phyloP scores from a whole-genome alignment of 2,888 invertebrate species.

The Phasia obesa region DNA sequence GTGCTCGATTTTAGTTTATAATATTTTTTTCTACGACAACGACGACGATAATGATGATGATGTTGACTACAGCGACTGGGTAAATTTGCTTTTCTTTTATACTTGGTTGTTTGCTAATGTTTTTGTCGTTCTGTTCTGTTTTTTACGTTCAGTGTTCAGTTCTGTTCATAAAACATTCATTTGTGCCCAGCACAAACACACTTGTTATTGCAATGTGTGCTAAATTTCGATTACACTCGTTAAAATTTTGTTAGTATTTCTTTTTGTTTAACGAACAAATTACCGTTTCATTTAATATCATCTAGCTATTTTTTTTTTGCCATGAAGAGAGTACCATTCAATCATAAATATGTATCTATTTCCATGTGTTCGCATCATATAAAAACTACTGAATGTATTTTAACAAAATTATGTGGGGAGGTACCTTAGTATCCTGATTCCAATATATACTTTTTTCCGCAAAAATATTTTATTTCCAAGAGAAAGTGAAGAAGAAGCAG shows the following conservation, averaged over 20 bases:
- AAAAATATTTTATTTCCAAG: too few species aligned
- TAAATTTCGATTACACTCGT: constrained; percentile 45
- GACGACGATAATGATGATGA: constrained; percentile 19
- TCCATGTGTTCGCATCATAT: too few species aligned
- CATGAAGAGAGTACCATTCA: too few species aligned
- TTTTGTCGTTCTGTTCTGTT: constrained; percentile 30
- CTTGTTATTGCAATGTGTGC: constrained; percentile 47
- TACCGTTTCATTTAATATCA: too few species aligned
- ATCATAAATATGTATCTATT: too few species aligned
- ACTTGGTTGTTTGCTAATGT: constrained; percentile 40
- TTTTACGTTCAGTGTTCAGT: constrained; percentile 43
- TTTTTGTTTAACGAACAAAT: too few species aligned
- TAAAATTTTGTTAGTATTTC: constrained; percentile 11
- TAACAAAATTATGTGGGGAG: too few species aligned
- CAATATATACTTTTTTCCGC: too few species aligned
- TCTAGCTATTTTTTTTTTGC: too few species aligned
- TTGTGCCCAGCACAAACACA: constrained; percentile 41
- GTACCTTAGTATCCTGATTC: too few species aligned
- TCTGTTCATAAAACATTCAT: constrained; percentile 55
- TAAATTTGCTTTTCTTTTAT: constrained; percentile 34
- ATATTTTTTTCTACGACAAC: constrained; percentile 34
- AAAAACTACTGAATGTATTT: too few species aligned
- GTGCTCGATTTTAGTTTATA: constrained; percentile 58
- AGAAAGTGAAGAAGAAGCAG: too few species aligned
- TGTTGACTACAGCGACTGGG: constrained; percentile 26